Base-by-base conservation (phyloP, 2,888 invertebrate genomes). In the Formica aserva region DNA sequence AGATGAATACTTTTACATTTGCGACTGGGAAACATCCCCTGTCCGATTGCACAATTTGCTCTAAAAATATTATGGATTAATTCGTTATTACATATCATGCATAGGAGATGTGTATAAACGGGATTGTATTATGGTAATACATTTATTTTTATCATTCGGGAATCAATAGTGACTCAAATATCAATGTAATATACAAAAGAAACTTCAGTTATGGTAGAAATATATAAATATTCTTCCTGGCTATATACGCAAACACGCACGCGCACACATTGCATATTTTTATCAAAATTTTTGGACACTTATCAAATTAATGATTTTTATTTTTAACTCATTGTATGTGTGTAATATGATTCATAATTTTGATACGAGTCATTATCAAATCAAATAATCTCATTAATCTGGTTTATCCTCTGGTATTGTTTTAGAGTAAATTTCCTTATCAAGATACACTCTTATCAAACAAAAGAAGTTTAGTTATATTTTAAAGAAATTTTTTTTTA, bases 21-120 rank as follows among this genome's bases (percentile, higher is more conserved):
- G n/a, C 89, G 91, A 91, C 91, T 90, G 91, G 92, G 78, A 88
- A 89, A 89, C 87, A 86, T 88, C 88, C 88, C 77, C 83, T 90
- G 86, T 82, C 86, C 82, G 82, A 87, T 82, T 84, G 82, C 82
- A 82, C 87, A 86, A 82, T 66, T 87, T 76, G 60, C 29, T 60
- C 60, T 77, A 52, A 72, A 85, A 77, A 77, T 84, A 4, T 67
- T 18, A 69, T 35, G 38, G 57, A 74, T 75, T 74, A 84, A 81
- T 22, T 75, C 29, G 55, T 13, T 38, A 26, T 45, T 63, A 8
- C 41, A 26, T 2, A 55, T 0, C 18, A 75, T 41, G 32, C 15
- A 4, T 52, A 52, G 32, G 45, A 22, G 9, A 45, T 41, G 35
- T 6, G 26, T 11, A 41, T 60, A 74, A 60, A 18, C 1, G 18